Evolutionary conservation across 2,113 vertebrate genomes (phyloP).

Genomic region (Anolis carolinensis): DNA sequence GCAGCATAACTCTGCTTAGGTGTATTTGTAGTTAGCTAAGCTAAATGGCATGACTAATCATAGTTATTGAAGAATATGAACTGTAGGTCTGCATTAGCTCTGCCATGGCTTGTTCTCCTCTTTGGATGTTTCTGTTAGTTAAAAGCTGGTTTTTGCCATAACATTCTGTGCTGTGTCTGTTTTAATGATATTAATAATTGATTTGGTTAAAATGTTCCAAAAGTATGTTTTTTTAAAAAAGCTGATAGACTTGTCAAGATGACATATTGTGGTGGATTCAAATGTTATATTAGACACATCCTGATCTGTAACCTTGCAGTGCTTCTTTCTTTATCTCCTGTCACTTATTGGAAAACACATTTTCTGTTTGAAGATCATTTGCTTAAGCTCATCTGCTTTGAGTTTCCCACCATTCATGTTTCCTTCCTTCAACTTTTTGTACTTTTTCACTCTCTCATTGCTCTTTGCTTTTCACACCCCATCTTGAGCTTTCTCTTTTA

Average conservation of each 20-base stretch:
- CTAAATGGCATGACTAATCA: not conserved
- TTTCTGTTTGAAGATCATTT: not conserved
- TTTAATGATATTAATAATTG: not conserved
- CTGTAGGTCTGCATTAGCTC: not conserved
- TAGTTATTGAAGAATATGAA: not conserved
- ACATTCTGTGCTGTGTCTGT: not conserved
- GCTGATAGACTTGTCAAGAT: not conserved
- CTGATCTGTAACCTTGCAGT: not conserved
- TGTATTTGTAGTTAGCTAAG: not conserved
- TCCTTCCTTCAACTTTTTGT: too few species aligned
- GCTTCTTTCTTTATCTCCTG: not conserved
- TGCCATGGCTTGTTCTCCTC: not conserved
- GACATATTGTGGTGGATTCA: not conserved
- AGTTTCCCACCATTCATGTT: not conserved
- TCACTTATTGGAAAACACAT: not conserved
- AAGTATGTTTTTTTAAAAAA: not conserved
- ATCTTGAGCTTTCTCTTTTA: too few species aligned
- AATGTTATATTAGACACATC: not conserved
- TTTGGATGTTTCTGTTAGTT: not conserved
- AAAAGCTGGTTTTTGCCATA: not conserved
- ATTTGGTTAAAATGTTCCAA: not conserved
- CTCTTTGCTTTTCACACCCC: too few species aligned
- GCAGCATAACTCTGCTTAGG: not conserved
- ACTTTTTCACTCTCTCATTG: too few species aligned
- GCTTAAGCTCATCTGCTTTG: not conserved